These are phyloP conservation scores for Limanda limanda DNA, from an alignment of 2,113 vertebrate species.

Conservation along the genomic window DNA sequence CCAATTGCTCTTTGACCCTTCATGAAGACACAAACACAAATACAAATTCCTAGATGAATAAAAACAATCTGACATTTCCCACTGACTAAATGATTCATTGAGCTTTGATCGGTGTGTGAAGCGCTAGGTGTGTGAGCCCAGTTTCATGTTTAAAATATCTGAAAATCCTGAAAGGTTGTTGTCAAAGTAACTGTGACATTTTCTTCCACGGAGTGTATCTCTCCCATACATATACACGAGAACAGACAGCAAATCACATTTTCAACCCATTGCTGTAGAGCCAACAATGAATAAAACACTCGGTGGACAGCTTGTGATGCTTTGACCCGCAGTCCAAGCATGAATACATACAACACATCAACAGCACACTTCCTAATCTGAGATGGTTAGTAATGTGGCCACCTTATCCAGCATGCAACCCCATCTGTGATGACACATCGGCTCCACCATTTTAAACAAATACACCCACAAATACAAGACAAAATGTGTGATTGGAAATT, in stretches of 20 bases:
- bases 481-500: constrained; percentile 71
- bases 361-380: constrained; percentile 71
- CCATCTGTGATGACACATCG: constrained; percentile 82
- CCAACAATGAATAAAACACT: constrained; percentile 73
- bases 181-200: constrained; percentile 71
- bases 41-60: constrained; percentile 40
- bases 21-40: constrained; percentile 26
- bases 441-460: constrained; percentile 76
- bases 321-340: constrained; percentile 69
- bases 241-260: constrained; percentile 40
- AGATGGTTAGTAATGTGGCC: constrained; percentile 73
- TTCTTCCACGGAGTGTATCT: constrained; percentile 14
- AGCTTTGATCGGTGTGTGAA: constrained; percentile 22
- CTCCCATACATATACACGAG: constrained; percentile 41
- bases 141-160: constrained; percentile 68
- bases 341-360: constrained; percentile 81
- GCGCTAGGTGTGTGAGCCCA: not conserved
- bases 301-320: constrained; percentile 60
- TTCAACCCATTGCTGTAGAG: constrained; percentile 17
- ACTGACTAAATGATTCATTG: constrained; percentile 45
- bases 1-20: constrained; percentile 24
- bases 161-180: constrained; percentile 50
- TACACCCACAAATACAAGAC: constrained; percentile 73
- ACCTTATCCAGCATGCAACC: constrained; percentile 69
- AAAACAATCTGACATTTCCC: constrained; percentile 35